Base-by-base conservation (phyloP, 2,113 vertebrate genomes). In the Thomomys bottae region DNA sequence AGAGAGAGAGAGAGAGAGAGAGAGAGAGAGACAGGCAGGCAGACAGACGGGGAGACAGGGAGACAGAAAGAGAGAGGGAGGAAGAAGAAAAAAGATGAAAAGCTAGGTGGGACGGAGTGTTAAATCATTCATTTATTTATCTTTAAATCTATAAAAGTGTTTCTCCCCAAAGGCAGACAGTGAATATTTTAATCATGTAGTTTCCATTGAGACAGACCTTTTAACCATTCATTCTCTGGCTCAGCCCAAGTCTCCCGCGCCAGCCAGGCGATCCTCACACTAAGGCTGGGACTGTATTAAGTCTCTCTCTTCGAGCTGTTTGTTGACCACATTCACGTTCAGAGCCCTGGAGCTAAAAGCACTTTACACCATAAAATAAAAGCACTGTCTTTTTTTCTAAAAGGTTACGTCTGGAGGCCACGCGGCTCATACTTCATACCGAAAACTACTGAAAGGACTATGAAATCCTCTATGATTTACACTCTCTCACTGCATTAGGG, bases 321-420 rank as follows among this genome's bases (percentile, higher is more conserved):
- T 98, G 98, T 97, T 98, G 98, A 98, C 97, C 97, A 98, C 98
- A 78, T 98, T 97, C 98, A 98, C 98, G 98, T 98, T 97, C 98
- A 85, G 96, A 98, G 97, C 98, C 98, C 98, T 96, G 97, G 93
- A 98, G 98, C 98, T 98, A 98, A 98, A 98, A 98, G 98, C 98
- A 98, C 98, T 98, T 98, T 98, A 98, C 98, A 98, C 98, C 97
- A 98, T 98, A 98, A 98, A 98, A 98, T 98, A 98, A 98, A 98
- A 98, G 98, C 98, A 97, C 97, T 97, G 97, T 97, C 97, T 98
- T 98, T 98, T 98, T 98, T 98, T 97, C 98, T 97, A 97, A 98
- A 98, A 98, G 98, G 98, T 98, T 98, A 98, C 97, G 97, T 98
- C 97, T 98, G 97, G 98, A 98, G 98, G 98, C 98, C 98, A 98